A percentile compares a stretch with the other conserved stretches of the same genome.
phyloP scores from a whole-genome alignment of 1,140 invertebrate species.

The Drosophila orena region DNA sequence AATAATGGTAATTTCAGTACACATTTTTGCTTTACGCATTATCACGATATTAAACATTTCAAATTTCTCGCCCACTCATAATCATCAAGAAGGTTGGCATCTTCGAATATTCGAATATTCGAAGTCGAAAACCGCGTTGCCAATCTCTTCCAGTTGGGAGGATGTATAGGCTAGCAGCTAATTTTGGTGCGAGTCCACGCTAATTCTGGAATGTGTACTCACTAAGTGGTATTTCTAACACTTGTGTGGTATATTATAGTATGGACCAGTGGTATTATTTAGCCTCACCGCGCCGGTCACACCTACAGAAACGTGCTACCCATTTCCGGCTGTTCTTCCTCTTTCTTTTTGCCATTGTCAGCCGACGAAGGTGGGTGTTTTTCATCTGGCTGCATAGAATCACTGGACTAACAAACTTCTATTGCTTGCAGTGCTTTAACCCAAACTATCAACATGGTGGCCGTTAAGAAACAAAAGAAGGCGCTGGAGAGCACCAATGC shows the following conservation, averaged over 20 bases:
- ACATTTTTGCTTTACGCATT: too few relatives aligned
- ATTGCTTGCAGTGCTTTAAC: slow-evolving; percentile 20
- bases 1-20: too few relatives aligned
- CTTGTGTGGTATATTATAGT: too few relatives aligned
- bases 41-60: not conserved
- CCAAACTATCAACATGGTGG: slow-evolving; percentile 87
- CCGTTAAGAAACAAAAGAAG: slow-evolving; percentile 97
- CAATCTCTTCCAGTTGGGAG: not conserved
- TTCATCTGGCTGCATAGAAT: not conserved
- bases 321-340: slow-evolving; percentile 14
- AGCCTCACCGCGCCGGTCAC: not conserved
- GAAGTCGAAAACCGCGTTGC: not conserved
- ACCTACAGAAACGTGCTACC: slow-evolving; percentile 32
- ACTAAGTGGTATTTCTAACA: not conserved
- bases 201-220: too few relatives aligned
- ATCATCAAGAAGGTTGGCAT: not conserved
- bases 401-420: not conserved
- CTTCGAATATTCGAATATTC: too few relatives aligned
- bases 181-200: too few relatives aligned
- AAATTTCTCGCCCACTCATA: not conserved
- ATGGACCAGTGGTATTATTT: not conserved
- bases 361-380: slow-evolving; percentile 68
- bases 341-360: slow-evolving; percentile 75
- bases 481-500: slow-evolving; percentile 99
- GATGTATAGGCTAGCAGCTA: too few relatives aligned